A percentile compares a stretch with the other conserved stretches of the same genome.
These are phyloP conservation scores for Rafetus swinhoei DNA, from an alignment of 2,113 vertebrate genomes.

Conservation along the genomic window DNA sequence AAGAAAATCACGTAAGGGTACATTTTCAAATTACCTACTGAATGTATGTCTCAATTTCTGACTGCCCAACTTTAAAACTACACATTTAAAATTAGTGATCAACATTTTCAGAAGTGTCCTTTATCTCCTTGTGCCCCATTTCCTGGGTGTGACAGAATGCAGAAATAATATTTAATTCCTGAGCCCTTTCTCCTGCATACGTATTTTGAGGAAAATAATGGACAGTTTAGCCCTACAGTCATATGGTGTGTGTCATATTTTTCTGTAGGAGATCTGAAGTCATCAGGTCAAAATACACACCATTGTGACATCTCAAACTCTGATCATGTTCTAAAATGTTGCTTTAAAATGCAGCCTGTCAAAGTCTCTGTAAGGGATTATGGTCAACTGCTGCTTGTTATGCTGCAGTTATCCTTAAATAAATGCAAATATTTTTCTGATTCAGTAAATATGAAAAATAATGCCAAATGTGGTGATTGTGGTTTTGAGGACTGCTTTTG, in stretches of 20 bases:
- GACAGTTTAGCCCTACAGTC: not conserved
- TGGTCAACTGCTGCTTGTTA: not conserved
- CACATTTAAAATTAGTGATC: not conserved
- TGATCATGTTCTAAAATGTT: not conserved
- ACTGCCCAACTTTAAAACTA: not conserved
- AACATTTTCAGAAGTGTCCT: not conserved
- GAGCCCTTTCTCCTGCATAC: not conserved
- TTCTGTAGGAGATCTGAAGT: not conserved
- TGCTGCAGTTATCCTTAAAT: not conserved
- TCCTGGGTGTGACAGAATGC: not conserved
- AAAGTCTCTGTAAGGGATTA: not conserved
- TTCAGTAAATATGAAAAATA: not conserved
- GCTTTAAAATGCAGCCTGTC: not conserved
- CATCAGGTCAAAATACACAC: not conserved
- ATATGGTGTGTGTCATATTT: not conserved
- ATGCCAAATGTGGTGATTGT: not conserved
- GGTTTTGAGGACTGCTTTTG: not conserved
- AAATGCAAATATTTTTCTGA: not conserved
- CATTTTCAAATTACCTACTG: not conserved
- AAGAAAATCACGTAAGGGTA: not conserved
- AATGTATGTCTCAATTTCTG: not conserved
- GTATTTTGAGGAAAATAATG: not conserved
- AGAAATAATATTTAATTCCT: not conserved
- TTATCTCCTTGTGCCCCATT: not conserved
- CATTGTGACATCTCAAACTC: not conserved